These are phyloP conservation scores for Drosophila willistoni DNA, from an alignment of 1,140 invertebrate genomes.

Conservation along the genomic window DNA sequence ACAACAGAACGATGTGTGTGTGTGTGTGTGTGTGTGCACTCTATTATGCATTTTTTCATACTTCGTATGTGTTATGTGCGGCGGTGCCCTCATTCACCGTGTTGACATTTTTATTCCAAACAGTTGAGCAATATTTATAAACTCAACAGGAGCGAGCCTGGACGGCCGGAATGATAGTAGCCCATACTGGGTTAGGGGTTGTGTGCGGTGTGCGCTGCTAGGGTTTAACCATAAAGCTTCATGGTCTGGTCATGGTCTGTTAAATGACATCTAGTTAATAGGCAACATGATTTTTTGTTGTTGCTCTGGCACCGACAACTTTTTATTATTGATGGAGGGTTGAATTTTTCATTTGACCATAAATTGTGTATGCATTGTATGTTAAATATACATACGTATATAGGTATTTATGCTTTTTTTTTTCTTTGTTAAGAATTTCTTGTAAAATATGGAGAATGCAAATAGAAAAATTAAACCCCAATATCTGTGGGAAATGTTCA, in stretches of 20 bases:
- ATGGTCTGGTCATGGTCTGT: conserved; percentile 9
- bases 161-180: not conserved
- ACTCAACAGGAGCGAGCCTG: conserved; percentile 31
- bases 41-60: conserved; percentile 71
- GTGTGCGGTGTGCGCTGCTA: not conserved
- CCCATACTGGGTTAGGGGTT: not conserved
- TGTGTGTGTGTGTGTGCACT: conserved; percentile 36
- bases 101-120: conserved; percentile 80
- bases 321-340: conserved; percentile 5
- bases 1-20: conserved; percentile 13
- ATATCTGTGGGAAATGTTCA: not conserved
- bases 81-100: conserved; percentile 54
- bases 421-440: conserved; percentile 1
- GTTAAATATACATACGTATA: not conserved
- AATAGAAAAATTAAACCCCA: not conserved
- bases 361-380: conserved; percentile 8
- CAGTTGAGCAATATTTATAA: conserved; percentile 75
- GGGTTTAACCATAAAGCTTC: not conserved
- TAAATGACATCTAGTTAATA: conserved; percentile 14
- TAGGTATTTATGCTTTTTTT: too few species aligned
- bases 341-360: conserved; percentile 1
- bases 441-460: not conserved
- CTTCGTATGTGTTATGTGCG: conserved; percentile 25
- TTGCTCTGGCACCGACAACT: not conserved
- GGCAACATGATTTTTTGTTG: conserved; percentile 11